Conservation (phyloP, 2,797 vertebrate species). For the Syncerus caffer region DNA sequence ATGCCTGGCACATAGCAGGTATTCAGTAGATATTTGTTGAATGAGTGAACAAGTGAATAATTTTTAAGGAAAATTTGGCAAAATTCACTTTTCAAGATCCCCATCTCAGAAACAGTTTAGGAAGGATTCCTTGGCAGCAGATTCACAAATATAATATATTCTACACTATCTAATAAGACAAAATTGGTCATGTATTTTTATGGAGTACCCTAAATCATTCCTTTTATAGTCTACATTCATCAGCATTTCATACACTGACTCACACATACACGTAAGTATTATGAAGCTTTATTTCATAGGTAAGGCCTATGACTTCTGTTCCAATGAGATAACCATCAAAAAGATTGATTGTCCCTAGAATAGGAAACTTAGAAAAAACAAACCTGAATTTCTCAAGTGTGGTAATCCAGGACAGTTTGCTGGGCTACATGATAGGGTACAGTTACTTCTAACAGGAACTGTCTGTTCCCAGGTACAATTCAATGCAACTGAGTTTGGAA, state of each 20-base stretch:
- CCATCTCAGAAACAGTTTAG: background rate
- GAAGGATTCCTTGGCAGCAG: constrained; percentile 23
- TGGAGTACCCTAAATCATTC: background rate
- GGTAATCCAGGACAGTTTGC: background rate
- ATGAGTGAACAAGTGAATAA: background rate
- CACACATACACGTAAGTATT: background rate
- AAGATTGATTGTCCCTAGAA: constrained; percentile 22
- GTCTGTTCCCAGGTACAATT: constrained; percentile 66
- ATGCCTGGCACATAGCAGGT: background rate
- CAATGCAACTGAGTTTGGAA: constrained; percentile 53
- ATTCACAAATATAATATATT: background rate
- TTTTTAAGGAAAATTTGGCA: constrained; percentile 28
- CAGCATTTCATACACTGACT: background rate
- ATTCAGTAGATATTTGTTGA: background rate
- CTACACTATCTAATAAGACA: background rate
- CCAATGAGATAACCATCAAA: background rate
- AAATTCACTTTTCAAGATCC: background rate
- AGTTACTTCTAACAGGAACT: constrained; percentile 62
- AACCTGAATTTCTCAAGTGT: constrained; percentile 52
- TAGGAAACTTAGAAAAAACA: constrained; percentile 46
- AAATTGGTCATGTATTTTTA: background rate
- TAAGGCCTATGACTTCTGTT: constrained; percentile 43
- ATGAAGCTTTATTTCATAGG: background rate
- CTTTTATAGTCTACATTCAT: constrained; percentile 7
- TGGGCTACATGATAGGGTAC: constrained; percentile 33